phyloP scores from a whole-genome alignment of 2,797 vertebrate genomes.

The Aldrovandia affinis region DNA sequence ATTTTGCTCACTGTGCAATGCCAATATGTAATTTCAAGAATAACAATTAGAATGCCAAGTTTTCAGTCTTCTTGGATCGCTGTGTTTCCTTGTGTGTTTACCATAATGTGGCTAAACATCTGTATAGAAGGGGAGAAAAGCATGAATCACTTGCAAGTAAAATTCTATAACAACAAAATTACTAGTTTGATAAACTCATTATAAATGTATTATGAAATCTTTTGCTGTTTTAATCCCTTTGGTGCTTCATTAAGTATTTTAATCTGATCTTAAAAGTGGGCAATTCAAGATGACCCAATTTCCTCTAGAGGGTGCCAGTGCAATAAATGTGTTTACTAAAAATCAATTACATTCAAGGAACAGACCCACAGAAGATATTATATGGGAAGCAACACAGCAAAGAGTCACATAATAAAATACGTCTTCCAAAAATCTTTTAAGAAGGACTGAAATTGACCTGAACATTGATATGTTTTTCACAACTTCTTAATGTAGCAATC shows the following conservation, averaged over 20 bases:
- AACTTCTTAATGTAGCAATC: background rate
- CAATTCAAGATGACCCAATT: constrained; percentile 16
- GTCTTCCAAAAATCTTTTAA: constrained; percentile 2
- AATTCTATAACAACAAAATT: background rate
- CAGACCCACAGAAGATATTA: background rate
- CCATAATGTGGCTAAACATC: background rate
- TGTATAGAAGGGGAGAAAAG: background rate
- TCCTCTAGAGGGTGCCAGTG: constrained; percentile 40
- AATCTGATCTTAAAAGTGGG: constrained; percentile 30
- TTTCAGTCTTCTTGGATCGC: background rate
- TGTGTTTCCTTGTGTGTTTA: constrained; percentile 3
- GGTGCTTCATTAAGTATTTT: constrained; percentile 26
- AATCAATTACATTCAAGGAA: constrained; percentile 21
- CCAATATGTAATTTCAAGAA: background rate
- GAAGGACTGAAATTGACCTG: background rate
- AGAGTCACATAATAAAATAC: background rate
- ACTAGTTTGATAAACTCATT: background rate
- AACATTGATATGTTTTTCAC: background rate
- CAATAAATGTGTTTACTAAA: constrained; percentile 36
- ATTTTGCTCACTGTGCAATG: background rate
- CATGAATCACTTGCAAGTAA: background rate
- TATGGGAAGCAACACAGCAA: background rate
- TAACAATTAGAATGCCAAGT: background rate
- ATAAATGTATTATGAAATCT: background rate
- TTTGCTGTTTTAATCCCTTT: constrained; percentile 24